Evolutionary conservation across 2,888 invertebrate species (phyloP).

Genomic region (Parnassius mnemosyne): DNA sequence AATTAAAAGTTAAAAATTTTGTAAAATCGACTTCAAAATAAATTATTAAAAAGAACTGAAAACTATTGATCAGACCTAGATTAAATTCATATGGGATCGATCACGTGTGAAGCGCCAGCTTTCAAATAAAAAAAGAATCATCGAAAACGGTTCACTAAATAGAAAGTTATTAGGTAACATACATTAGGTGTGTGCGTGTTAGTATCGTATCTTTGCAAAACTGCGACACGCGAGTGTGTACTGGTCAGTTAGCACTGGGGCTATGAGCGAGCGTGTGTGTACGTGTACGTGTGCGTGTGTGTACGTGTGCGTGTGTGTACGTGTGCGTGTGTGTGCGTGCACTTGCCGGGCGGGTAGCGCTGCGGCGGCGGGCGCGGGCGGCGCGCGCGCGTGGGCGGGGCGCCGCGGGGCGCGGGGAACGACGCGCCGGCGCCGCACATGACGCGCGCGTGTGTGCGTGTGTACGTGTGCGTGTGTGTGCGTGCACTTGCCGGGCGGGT

Average conservation of each 20-base stretch:
- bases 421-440: conserved; percentile 65
- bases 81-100: too few relatives aligned
- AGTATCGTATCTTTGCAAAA: too few relatives aligned
- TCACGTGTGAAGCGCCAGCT: too few relatives aligned
- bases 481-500: conserved; percentile 43
- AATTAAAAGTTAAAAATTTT: too few relatives aligned
- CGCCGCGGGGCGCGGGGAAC: conserved; percentile 54
- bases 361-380: conserved; percentile 52
- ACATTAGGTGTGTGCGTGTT: neutral
- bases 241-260: too few relatives aligned
- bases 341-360: conserved; percentile 50
- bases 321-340: neutral
- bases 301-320: conserved; percentile 31
- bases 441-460: conserved; percentile 39
- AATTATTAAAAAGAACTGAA: too few relatives aligned
- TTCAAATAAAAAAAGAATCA: too few relatives aligned
- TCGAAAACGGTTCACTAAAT: too few relatives aligned
- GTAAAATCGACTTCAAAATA: too few relatives aligned
- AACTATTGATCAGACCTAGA: too few relatives aligned
- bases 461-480: conserved; percentile 31
- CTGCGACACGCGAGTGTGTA: conserved; percentile 29
- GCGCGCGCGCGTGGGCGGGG: conserved; percentile 54
- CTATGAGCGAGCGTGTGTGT: conserved; percentile 29
- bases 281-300: conserved; percentile 28
- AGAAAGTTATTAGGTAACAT: too few relatives aligned